Base-by-base conservation (phyloP, 2,113 vertebrate species). In the Hypomesus transpacificus region DNA sequence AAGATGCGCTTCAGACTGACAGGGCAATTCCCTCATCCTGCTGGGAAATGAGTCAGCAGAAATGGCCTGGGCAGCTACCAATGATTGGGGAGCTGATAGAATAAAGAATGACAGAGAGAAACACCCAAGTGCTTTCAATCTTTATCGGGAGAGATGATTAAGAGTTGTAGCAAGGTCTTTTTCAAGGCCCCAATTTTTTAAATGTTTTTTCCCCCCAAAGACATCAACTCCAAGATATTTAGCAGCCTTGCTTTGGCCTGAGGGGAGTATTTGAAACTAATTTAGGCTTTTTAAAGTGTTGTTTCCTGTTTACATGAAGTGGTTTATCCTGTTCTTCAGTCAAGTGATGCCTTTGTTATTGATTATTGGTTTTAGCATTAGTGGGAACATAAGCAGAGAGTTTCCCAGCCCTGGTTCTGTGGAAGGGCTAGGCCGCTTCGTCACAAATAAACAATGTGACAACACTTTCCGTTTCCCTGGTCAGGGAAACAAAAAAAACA, bases 1-100 rank as follows among this genome's bases (percentile, higher is more conserved):
- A 8, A 46, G 21, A 51, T 13, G 1, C 67, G 64, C 16, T 75
- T 80, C 78, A 62, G 66, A 14, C 20, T 73, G 82, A 81, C 62
- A 1, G 56, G 60, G 18, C 24, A 69, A 74, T 73, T 81, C 81
- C 46, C 60, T 66, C 20, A 60, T 50, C 26, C 77, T 75, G 77
- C 65, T 17, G 79, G 71, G 31, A 71, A 61, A 70, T 39, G 70
- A 77, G 21, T 16, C 54, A 31, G 18, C 14, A 57, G 26, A 59
- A 76, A 72, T 61, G 24, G 14, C 59, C 59, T 14, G 21, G 17
- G 22, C 60, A 62, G 26, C 26, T 31, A 26, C 28, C n/a, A 17
- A 31, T 16, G 60, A 62, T 62, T 31, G 28, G 14, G 0, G 17
- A 62, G 60, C 60, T 46, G 39, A 46, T 46, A 62, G 14, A 62